Evolutionary conservation across 2,113 vertebrate genomes (phyloP).

Genomic region (Zosterops japonicus): DNA sequence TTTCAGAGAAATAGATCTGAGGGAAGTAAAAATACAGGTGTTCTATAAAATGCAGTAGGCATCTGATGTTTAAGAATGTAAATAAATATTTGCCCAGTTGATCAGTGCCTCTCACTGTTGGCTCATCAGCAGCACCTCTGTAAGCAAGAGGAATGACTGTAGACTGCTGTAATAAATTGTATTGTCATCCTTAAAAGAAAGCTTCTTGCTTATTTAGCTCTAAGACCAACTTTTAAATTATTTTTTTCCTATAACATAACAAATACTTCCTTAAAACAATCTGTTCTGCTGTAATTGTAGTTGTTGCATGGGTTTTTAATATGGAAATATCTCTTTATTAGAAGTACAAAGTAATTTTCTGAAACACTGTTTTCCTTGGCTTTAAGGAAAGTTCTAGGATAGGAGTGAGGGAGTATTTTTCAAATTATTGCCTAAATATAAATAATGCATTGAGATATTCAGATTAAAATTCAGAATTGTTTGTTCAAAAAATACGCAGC

Average conservation of each 20-base stretch:
- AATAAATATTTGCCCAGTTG: not conserved
- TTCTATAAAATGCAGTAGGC: not conserved
- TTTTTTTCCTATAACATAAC: not conserved
- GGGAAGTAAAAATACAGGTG: not conserved
- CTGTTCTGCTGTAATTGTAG: not conserved
- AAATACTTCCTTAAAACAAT: not conserved
- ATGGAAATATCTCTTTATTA: not conserved
- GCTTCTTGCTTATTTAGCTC: not conserved
- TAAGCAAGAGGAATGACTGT: not conserved
- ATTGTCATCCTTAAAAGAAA: not conserved
- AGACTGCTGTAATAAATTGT: not conserved
- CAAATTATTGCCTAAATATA: not conserved
- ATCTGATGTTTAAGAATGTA: not conserved
- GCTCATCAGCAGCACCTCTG: not conserved
- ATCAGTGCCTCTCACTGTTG: not conserved
- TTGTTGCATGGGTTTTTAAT: not conserved
- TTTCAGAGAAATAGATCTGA: not conserved
- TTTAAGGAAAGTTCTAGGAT: not conserved
- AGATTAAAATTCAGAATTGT: not conserved
- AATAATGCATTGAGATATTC: slow-evolving; percentile 5
- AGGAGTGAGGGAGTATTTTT: not conserved
- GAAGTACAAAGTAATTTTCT: not conserved
- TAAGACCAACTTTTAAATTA: not conserved
- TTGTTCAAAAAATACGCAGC: not conserved
- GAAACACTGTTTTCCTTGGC: not conserved